Evolutionary conservation across 1,140 invertebrate species (phyloP).

Genomic region (Doryteuthis pealeii): DNA sequence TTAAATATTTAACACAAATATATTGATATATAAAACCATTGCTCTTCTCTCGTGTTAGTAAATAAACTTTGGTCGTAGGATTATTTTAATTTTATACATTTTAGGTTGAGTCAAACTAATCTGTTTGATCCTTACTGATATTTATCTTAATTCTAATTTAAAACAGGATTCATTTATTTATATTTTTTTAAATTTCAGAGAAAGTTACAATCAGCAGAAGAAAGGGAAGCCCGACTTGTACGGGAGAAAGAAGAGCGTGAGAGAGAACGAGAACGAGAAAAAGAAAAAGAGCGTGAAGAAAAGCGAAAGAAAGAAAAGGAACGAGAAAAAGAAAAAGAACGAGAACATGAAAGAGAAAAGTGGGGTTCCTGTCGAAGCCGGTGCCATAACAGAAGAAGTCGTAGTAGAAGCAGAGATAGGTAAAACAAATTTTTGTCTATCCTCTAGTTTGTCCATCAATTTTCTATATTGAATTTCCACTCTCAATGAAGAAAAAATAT

Average conservation of each 20-base stretch:
- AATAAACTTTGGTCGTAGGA: too few relatives aligned
- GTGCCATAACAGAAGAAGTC: conserved; percentile 27
- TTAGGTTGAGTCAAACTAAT: too few relatives aligned
- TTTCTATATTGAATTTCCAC: too few relatives aligned
- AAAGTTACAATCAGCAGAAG: conserved; percentile 23
- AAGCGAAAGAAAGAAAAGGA: conserved; percentile 25
- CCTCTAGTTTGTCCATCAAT: too few relatives aligned
- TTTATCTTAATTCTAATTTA: too few relatives aligned
- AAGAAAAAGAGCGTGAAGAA: conserved; percentile 22
- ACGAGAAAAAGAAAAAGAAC: conserved; percentile 12
- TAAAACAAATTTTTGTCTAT: not conserved
- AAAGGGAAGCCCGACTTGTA: conserved; percentile 22
- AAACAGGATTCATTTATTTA: too few relatives aligned
- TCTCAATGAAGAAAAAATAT: too few relatives aligned
- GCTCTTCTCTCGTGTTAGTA: too few relatives aligned
- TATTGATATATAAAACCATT: too few relatives aligned
- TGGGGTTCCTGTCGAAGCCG: conserved; percentile 13
- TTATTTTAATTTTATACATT: too few relatives aligned
- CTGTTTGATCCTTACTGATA: too few relatives aligned
- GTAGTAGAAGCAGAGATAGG: conserved; percentile 36
- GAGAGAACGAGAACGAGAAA: conserved; percentile 31
- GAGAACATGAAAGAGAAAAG: conserved; percentile 16
- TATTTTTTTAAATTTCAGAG: conserved; percentile 18
- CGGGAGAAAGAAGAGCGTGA: conserved; percentile 32
- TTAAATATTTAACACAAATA: too few relatives aligned